Conservation (phyloP, 2,888 invertebrate species). For the Caenorhabditis virilis region DNA sequence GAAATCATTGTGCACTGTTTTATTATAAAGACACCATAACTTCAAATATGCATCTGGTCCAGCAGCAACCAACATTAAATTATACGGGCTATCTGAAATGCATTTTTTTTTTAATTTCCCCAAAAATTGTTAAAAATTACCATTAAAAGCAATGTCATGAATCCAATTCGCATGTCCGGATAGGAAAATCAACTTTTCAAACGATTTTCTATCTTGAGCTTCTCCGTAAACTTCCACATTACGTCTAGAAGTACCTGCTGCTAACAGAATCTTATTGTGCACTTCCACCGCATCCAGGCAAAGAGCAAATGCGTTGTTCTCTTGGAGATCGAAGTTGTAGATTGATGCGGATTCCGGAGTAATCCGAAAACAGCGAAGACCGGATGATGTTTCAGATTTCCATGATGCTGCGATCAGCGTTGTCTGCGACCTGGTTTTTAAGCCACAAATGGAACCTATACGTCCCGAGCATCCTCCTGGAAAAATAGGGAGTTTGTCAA, state of each 20-base stretch:
- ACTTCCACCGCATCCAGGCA: constrained; percentile 28
- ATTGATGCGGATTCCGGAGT: background rate
- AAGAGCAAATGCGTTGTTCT: constrained; percentile 30
- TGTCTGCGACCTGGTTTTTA: background rate
- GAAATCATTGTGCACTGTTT: constrained; percentile 29
- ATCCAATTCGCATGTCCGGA: constrained; percentile 58
- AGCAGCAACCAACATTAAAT: constrained; percentile 39
- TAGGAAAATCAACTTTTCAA: constrained; percentile 33
- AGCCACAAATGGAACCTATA: constrained; percentile 31
- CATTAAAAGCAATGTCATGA: constrained; percentile 54
- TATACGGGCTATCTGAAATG: constrained; percentile 21
- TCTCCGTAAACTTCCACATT: constrained; percentile 48
- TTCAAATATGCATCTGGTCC: constrained; percentile 49
- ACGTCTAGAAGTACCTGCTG: constrained; percentile 54
- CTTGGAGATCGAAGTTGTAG: constrained; percentile 5
- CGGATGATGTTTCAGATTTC: constrained; percentile 11
- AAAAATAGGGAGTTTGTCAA: no score
- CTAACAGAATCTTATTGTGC: constrained; percentile 31
- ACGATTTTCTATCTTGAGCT: constrained; percentile 15
- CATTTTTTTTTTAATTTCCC: background rate
- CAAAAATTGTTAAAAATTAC: constrained; percentile 16
- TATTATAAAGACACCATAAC: constrained; percentile 43
- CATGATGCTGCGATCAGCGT: constrained; percentile 18
- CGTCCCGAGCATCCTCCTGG: constrained; percentile 24
- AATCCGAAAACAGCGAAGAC: constrained; percentile 29